Percentiles rank a stretch among this genome's conserved stretches.
Conservation (phyloP, 2,888 invertebrate genomes). For the Allygus modestus region DNA sequence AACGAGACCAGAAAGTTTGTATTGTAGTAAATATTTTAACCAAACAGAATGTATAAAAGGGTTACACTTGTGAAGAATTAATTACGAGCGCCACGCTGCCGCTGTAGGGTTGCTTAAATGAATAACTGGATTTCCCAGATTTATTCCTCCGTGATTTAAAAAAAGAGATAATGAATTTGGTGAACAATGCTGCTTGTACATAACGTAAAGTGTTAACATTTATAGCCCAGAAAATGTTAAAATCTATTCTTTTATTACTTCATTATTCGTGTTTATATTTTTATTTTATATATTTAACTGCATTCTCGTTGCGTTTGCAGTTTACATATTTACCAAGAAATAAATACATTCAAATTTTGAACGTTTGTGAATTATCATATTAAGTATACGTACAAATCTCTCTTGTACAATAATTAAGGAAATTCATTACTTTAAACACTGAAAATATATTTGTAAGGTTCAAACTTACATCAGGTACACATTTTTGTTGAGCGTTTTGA, state of each 20-base stretch:
- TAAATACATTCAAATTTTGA: too few species aligned
- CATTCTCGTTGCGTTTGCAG: too few species aligned
- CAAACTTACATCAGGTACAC: too few species aligned
- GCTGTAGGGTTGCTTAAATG: constrained; percentile 31
- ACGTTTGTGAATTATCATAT: too few species aligned
- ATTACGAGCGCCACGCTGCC: background rate
- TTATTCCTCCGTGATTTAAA: constrained; percentile 29
- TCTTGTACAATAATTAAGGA: too few species aligned
- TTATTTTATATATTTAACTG: too few species aligned
- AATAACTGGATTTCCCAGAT: constrained; percentile 41
- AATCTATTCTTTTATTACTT: background rate
- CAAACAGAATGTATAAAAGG: background rate
- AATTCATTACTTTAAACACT: too few species aligned
- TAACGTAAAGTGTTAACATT: background rate
- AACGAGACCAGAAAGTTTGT: background rate
- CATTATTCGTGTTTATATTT: too few species aligned
- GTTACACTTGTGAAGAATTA: constrained; percentile 33
- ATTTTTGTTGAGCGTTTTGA: too few species aligned
- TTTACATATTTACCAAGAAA: too few species aligned
- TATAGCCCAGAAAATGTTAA: background rate
- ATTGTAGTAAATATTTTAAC: constrained; percentile 16
- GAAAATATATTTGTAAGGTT: too few species aligned
- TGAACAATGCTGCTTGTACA: constrained; percentile 18
- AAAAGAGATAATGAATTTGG: constrained; percentile 34
- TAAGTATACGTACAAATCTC: too few species aligned